Evolutionary conservation across 1,140 invertebrate species (phyloP).

Genomic region (Pogonus chalceus): DNA sequence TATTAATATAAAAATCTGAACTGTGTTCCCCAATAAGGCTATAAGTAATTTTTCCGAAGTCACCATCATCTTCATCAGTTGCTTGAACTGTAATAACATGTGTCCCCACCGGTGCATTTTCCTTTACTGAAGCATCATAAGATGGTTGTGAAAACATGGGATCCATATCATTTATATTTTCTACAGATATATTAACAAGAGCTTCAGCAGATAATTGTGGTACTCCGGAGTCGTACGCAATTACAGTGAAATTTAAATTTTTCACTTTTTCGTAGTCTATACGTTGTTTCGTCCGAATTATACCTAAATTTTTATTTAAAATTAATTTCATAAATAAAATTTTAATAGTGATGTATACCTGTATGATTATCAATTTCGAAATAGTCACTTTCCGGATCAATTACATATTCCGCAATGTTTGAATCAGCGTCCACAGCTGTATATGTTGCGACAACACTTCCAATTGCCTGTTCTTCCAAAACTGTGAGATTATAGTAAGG

Average conservation of each 20-base stretch:
- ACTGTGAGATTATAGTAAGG: constrained; percentile 58
- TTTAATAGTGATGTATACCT: constrained; percentile 34
- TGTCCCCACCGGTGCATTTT: constrained; percentile 63
- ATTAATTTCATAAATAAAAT: neutral
- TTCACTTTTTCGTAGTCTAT: constrained; percentile 78
- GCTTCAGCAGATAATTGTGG: constrained; percentile 67
- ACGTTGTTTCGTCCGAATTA: constrained; percentile 64
- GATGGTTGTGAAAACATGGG: constrained; percentile 58
- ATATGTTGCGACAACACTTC: constrained; percentile 68
- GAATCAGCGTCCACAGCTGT: constrained; percentile 75
- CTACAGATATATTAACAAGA: constrained; percentile 61
- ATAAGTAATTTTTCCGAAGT: constrained; percentile 66
- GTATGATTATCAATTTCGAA: constrained; percentile 68
- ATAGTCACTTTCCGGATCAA: constrained; percentile 60
- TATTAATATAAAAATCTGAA: constrained; percentile 59
- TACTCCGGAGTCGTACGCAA: constrained; percentile 74
- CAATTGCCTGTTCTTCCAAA: constrained; percentile 73
- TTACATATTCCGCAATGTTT: constrained; percentile 64
- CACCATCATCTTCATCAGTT: constrained; percentile 55
- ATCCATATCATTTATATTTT: constrained; percentile 80
- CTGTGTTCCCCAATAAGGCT: constrained; percentile 62
- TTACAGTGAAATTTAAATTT: constrained; percentile 63
- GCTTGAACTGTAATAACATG: constrained; percentile 52
- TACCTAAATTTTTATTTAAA: constrained; percentile 40
- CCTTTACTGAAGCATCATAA: constrained; percentile 60